Percentiles rank a stretch among this genome's conserved stretches.
phyloP scores from a whole-genome alignment of 2,113 vertebrate genomes.

The Archilochus colubris region DNA sequence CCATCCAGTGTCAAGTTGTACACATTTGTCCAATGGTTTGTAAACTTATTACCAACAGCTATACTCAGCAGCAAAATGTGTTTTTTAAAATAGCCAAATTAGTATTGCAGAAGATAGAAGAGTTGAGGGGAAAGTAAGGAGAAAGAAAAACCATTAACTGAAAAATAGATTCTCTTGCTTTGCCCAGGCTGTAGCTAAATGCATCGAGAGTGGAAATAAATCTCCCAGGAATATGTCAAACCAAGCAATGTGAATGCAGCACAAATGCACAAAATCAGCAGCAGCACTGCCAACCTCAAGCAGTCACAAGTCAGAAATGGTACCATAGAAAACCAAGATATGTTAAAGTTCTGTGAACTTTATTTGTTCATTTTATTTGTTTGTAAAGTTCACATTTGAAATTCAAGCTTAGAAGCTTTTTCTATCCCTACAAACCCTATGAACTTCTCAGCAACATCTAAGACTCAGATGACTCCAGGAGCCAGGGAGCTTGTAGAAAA shows the following conservation, averaged over 20 bases:
- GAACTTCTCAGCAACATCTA: neutral
- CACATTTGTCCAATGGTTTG: neutral
- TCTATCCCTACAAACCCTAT: neutral
- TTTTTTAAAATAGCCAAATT: neutral
- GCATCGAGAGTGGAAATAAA: neutral
- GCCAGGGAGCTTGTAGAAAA: neutral
- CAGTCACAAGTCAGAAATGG: neutral
- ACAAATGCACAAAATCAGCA: neutral
- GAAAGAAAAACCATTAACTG: neutral
- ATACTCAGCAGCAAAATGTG: neutral
- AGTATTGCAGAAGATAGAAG: neutral
- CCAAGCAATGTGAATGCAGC: neutral
- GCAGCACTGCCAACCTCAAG: neutral
- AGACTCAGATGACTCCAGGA: neutral
- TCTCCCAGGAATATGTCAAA: constrained; percentile 15
- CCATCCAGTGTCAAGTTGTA: neutral
- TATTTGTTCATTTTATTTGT: neutral
- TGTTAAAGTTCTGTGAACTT: neutral
- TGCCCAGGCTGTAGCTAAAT: neutral
- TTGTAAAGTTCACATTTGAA: neutral
- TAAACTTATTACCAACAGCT: neutral
- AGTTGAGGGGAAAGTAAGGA: neutral
- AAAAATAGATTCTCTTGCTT: neutral
- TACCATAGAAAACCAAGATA: neutral
- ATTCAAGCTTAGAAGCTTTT: neutral